Base-by-base conservation (phyloP, 1,140 invertebrate genomes). In the Scaptomyza hsui region DNA sequence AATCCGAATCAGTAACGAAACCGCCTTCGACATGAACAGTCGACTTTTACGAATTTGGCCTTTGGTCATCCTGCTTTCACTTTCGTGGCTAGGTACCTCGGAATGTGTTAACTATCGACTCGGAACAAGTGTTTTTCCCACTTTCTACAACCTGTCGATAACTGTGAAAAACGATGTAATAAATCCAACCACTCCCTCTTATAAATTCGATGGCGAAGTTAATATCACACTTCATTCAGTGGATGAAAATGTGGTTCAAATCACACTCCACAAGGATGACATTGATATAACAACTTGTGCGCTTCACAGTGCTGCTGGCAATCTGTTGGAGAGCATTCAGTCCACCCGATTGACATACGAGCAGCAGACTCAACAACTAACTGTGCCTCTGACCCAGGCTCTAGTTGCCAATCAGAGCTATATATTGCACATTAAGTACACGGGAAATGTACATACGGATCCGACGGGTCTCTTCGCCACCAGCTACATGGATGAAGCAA, bases 251-350 rank as follows among this genome's bases (percentile, higher is more conserved):
- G 85, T 90, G 1, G 82, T 76, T 7, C 74, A 80, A 60, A 92
- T 97, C 19, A 94, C 93, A 2, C 72, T 97, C 0, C 95, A 97
- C 75, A 92, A 93, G 0, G 92, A 93, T 29, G 15, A n/a, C 4
- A 18, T 77, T 18, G 13, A 60, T 2, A 62, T 73, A 32, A 35
- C 9, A 9, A 6, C 4, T 1, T 49, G 49, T 39, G 24, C 15
- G 6, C 49, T 81, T 0, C 67, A 73, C 32, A 42, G 69, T 48
- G 63, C 16, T 2, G 19, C 45, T 3, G 53, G 57, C 9, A 35
- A 29, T n/a, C 0, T 49, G 19, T 19, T 72, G 1, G 42, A 75
- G n/a, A 21, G 19, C 2, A 44, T 59, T 24, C 29, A 15, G 3
- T 26, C 1, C 12, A 0, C 21, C 3, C 37, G 12, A 2, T 37